These are phyloP conservation scores for Allophyes oxyacanthae DNA, from an alignment of 2,888 invertebrate genomes.

Conservation along the genomic window DNA sequence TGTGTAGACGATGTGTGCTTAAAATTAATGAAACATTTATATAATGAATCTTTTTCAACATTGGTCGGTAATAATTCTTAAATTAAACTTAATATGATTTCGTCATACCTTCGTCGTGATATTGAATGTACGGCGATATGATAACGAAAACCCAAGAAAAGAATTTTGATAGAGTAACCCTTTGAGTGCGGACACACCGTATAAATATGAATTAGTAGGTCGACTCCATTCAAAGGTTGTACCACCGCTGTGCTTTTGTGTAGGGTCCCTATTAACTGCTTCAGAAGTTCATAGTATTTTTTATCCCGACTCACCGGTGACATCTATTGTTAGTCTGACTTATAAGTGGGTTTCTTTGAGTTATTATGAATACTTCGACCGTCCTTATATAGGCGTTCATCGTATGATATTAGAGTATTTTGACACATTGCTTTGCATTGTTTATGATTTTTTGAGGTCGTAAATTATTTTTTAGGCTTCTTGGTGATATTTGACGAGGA, in stretches of 20 bases:
- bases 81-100: slow-evolving; percentile 9
- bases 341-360: slow-evolving; percentile 70
- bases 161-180: slow-evolving; percentile 67
- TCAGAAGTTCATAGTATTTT: slow-evolving; percentile 87
- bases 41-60: slow-evolving; percentile 13
- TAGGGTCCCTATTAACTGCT: slow-evolving; percentile 82
- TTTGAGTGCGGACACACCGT: slow-evolving; percentile 72
- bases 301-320: slow-evolving; percentile 70
- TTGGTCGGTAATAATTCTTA: slow-evolving; percentile 1
- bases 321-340: slow-evolving; percentile 72
- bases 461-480: slow-evolving; percentile 79
- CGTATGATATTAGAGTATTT: slow-evolving; percentile 83
- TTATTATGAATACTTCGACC: slow-evolving; percentile 69
- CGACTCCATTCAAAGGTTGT: slow-evolving; percentile 72
- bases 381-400: slow-evolving; percentile 70
- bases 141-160: slow-evolving; percentile 59
- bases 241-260: slow-evolving; percentile 78
- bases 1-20: slow-evolving; percentile 36
- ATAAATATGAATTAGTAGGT: slow-evolving; percentile 79
- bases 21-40: slow-evolving; percentile 42
- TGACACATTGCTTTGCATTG: slow-evolving; percentile 86
- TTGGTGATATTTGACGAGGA: slow-evolving; percentile 76
- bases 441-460: slow-evolving; percentile 77
- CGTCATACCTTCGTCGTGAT: slow-evolving; percentile 13
- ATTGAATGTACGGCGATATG: slow-evolving; percentile 61